Percentiles rank a stretch among this genome's conserved stretches.
These are phyloP conservation scores for Spicauda simplicius DNA, from an alignment of 2,888 invertebrate species.

Conservation along the genomic window DNA sequence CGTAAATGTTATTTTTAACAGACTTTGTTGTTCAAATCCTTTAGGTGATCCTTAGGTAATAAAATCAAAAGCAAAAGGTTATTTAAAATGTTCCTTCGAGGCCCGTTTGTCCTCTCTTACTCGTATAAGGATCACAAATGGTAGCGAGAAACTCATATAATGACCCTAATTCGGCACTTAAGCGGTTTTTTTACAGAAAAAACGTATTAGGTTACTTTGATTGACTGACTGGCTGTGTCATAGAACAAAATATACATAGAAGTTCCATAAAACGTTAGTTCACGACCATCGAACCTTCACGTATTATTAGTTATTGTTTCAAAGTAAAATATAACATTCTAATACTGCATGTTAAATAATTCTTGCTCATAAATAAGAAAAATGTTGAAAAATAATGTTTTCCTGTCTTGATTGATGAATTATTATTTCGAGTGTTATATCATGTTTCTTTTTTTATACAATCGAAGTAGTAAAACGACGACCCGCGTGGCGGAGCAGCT, in stretches of 20 bases:
- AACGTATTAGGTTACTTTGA: conserved; percentile 7
- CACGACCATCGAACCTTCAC: background rate
- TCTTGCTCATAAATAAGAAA: no score
- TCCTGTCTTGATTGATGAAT: no score
- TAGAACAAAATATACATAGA: background rate
- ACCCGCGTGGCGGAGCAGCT: no score
- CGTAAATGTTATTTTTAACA: no score
- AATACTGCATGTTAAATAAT: no score
- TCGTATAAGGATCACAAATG: conserved; percentile 18
- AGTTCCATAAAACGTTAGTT: background rate
- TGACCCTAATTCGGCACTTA: conserved; percentile 22
- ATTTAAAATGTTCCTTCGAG: conserved; percentile 9
- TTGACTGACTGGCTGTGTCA: conserved; percentile 1
- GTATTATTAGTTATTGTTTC: no score
- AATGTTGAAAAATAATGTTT: no score
- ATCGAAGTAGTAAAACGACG: no score
- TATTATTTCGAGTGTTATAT: no score
- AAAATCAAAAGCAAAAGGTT: background rate
- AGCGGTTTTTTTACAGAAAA: conserved; percentile 6
- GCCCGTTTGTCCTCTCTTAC: conserved; percentile 17
- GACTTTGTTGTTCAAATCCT: background rate
- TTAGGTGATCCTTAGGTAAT: background rate
- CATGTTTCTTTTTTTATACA: no score
- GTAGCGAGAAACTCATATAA: conserved; percentile 22
- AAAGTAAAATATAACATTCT: no score